phyloP scores from a whole-genome alignment of 2,113 vertebrate genomes.

The Amblyornis subalaris region DNA sequence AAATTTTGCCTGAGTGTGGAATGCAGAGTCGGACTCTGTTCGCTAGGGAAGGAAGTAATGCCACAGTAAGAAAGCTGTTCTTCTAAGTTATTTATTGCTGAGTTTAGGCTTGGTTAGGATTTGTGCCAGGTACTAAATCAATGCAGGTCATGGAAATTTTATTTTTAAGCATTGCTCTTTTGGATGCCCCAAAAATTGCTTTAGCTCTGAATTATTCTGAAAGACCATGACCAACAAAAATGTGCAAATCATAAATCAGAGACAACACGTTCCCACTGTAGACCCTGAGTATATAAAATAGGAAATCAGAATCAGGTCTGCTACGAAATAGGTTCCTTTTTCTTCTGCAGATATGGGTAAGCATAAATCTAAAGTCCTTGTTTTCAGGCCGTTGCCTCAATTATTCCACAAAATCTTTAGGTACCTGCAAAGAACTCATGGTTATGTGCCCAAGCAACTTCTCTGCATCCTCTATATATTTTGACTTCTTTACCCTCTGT shows the following conservation, averaged over 20 bases:
- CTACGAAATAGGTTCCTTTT: not conserved
- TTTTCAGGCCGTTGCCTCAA: not conserved
- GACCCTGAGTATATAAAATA: not conserved
- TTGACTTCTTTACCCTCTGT: not conserved
- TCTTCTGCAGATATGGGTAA: not conserved
- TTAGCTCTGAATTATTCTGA: constrained; percentile 54
- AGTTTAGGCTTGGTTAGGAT: constrained; percentile 41
- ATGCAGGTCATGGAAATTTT: constrained; percentile 51
- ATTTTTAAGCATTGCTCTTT: constrained; percentile 47
- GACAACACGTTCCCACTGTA: not conserved
- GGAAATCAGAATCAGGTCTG: not conserved
- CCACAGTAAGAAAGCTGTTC: constrained; percentile 28
- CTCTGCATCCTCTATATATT: not conserved
- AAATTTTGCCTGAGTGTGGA: not conserved
- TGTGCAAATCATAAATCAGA: constrained; percentile 19
- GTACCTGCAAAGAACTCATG: not conserved
- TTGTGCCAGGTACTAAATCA: constrained; percentile 52
- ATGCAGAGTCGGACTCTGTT: not conserved
- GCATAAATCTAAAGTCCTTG: not conserved
- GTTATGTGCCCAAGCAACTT: not conserved
- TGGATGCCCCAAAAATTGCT: constrained; percentile 47
- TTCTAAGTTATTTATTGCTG: constrained; percentile 46
- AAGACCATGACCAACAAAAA: constrained; percentile 39
- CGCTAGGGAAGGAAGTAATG: constrained; percentile 7
- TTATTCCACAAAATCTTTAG: not conserved